Conservation (phyloP, 2,113 vertebrate genomes). For the Bucco capensis region DNA sequence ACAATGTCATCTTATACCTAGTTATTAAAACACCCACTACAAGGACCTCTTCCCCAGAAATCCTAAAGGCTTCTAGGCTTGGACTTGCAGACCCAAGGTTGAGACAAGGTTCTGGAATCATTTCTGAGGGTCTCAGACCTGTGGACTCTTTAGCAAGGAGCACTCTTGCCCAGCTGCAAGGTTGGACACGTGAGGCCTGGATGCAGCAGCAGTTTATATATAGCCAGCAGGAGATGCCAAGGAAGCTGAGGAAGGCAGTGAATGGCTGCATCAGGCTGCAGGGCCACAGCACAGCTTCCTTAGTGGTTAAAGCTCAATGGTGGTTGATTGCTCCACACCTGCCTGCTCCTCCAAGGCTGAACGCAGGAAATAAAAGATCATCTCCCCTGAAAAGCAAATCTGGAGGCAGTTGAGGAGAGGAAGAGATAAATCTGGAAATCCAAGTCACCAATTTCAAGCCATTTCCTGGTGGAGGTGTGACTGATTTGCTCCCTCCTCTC, state of each 20-base stretch:
- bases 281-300: neutral
- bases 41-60: neutral
- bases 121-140: neutral
- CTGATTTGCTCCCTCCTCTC: neutral
- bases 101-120: neutral
- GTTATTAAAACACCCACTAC: neutral
- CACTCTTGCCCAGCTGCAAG: neutral
- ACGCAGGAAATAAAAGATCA: neutral
- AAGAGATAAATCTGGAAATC: constrained; percentile 9
- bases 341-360: constrained; percentile 16
- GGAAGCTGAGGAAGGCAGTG: neutral
- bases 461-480: neutral
- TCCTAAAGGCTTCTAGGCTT: neutral
- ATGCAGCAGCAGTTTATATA: neutral
- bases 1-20: neutral
- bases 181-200: neutral
- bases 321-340: constrained; percentile 60
- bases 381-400: constrained; percentile 52
- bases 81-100: neutral
- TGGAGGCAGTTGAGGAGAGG: neutral
- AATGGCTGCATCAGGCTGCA: neutral
- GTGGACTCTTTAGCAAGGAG: neutral
- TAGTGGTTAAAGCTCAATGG: constrained; percentile 37
- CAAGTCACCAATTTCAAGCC: neutral
- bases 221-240: neutral